These are phyloP conservation scores for Lithophane leautieri DNA, from an alignment of 2,888 invertebrate genomes.

Conservation along the genomic window DNA sequence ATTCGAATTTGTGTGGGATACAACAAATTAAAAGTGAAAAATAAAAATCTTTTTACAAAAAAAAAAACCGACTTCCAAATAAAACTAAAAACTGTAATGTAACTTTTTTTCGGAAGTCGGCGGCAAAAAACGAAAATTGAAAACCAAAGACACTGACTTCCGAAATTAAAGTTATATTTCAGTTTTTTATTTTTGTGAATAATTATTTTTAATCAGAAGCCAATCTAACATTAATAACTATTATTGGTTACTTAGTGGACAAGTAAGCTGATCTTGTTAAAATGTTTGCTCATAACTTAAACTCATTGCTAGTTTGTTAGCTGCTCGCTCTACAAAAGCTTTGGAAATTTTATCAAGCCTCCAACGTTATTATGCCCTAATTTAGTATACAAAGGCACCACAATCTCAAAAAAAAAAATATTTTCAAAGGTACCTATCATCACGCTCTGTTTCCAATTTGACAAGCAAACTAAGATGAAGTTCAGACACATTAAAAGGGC, in stretches of 20 bases:
- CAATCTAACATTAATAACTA: neutral
- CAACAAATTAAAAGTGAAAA: too few relatives aligned
- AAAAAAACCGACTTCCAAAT: too few relatives aligned
- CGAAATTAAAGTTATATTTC: too few relatives aligned
- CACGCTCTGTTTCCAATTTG: conserved; percentile 47
- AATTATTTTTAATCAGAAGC: too few relatives aligned
- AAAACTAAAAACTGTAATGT: too few relatives aligned
- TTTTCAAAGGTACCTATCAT: conserved; percentile 24
- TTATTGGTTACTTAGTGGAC: neutral
- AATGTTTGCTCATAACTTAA: conserved; percentile 4
- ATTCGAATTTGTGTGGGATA: too few relatives aligned
- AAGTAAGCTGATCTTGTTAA: conserved; percentile 16
- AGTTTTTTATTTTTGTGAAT: too few relatives aligned
- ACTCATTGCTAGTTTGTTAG: conserved; percentile 11
- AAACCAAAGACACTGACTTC: too few relatives aligned
- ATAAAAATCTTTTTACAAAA: too few relatives aligned
- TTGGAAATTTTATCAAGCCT: conserved; percentile 43
- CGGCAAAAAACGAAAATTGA: too few relatives aligned
- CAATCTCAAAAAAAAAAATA: conserved; percentile 23
- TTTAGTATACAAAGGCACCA: conserved; percentile 12
- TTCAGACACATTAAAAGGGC: conserved; percentile 45
- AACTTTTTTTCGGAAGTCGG: too few relatives aligned
- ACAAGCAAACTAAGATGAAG: conserved; percentile 24
- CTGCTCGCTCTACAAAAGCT: conserved; percentile 11
- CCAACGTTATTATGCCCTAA: conserved; percentile 34